Percentiles rank a stretch among this genome's conserved stretches.
phyloP scores from a whole-genome alignment of 1,140 invertebrate genomes.

The Stenopsyche tienmushanensis region DNA sequence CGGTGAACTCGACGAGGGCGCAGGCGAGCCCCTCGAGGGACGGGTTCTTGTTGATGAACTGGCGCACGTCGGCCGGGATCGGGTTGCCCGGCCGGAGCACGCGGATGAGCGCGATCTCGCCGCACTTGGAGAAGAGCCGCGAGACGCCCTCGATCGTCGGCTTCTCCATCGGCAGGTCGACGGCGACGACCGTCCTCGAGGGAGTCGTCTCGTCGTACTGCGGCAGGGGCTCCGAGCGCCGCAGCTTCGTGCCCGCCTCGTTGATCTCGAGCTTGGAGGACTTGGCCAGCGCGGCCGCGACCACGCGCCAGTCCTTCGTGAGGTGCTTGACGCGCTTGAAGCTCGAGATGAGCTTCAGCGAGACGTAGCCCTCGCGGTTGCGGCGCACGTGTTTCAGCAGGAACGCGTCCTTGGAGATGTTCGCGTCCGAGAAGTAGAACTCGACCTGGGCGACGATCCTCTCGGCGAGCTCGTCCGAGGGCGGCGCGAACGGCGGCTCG shows the following conservation, averaged over 20 bases:
- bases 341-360: slow-evolving; percentile 89
- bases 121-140: slow-evolving; percentile 81
- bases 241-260: slow-evolving; percentile 86
- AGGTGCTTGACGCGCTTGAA: slow-evolving; percentile 91
- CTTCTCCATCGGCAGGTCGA: slow-evolving; percentile 79
- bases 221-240: slow-evolving; percentile 80
- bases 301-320: slow-evolving; percentile 90
- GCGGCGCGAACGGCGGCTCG: slow-evolving; percentile 59
- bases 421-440: slow-evolving; percentile 93
- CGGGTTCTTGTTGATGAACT: slow-evolving; percentile 88
- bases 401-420: slow-evolving; percentile 93
- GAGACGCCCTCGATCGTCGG: slow-evolving; percentile 85
- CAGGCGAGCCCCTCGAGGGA: slow-evolving; percentile 80
- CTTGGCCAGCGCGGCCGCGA: slow-evolving; percentile 76
- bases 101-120: slow-evolving; percentile 84
- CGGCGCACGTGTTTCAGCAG: slow-evolving; percentile 90
- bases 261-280: slow-evolving; percentile 88
- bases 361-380: slow-evolving; percentile 94
- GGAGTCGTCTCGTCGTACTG: slow-evolving; percentile 88
- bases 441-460: slow-evolving; percentile 84
- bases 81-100: slow-evolving; percentile 84
- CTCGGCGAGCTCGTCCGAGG: slow-evolving; percentile 71
- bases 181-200: slow-evolving; percentile 85
- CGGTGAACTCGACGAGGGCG: slow-evolving; percentile 87
- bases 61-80: slow-evolving; percentile 83